Evolutionary conservation across 2,113 vertebrate genomes (phyloP).

Genomic region (Bagarius yarrelli): DNA sequence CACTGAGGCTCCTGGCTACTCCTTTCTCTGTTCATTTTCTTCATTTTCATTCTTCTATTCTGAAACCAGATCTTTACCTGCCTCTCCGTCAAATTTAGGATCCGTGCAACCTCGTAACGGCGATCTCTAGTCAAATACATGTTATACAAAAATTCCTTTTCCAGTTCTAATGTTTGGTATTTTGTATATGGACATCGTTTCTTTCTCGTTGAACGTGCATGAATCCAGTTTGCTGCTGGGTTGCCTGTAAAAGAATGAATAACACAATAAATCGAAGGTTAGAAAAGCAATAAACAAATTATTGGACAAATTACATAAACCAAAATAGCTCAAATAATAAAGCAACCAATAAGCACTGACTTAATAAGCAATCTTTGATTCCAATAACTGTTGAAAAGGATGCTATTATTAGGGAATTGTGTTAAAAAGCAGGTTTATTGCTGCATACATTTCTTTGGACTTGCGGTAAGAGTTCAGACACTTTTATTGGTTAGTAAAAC

Average conservation of each 20-base stretch:
- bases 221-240: slow-evolving; percentile 97
- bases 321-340: neutral
- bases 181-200: slow-evolving; percentile 98
- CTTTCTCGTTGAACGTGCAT: slow-evolving; percentile 95
- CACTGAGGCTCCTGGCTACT: slow-evolving; percentile 81
- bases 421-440: slow-evolving; percentile 76
- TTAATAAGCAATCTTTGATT: neutral
- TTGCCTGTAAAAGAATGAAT: slow-evolving; percentile 80
- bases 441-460: slow-evolving; percentile 76
- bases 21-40: slow-evolving; percentile 97
- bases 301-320: neutral
- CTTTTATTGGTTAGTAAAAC: slow-evolving; percentile 99
- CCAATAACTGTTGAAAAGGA: slow-evolving; percentile 18
- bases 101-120: slow-evolving; percentile 94
- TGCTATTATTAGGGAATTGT: slow-evolving; percentile 51
- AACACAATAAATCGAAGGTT: slow-evolving; percentile 17
- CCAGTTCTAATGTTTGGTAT: slow-evolving; percentile 97
- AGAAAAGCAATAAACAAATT: slow-evolving; percentile 29
- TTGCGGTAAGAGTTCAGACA: slow-evolving; percentile 87
- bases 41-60: slow-evolving; percentile 99
- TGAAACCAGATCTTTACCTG: slow-evolving; percentile 99
- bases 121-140: slow-evolving; percentile 98
- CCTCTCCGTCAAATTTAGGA: slow-evolving; percentile 95
- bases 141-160: slow-evolving; percentile 98
- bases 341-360: no score